Conservation (phyloP, 2,797 vertebrate genomes). For the Numenius phaeopus region DNA sequence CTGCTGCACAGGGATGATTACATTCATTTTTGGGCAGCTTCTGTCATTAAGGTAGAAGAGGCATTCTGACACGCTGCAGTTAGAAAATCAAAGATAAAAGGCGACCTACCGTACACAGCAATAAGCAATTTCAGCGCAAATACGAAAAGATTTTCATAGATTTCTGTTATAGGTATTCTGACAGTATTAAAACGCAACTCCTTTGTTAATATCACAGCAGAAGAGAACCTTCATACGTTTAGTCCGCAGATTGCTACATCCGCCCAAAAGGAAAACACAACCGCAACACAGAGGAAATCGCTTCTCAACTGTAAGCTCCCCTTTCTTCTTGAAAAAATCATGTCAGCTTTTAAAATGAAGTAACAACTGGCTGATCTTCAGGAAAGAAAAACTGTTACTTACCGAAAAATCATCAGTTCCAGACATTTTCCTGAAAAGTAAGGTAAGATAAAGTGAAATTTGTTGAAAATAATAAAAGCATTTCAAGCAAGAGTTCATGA, state of each 20-base stretch:
- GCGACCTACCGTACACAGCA: neutral
- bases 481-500: neutral
- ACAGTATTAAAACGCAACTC: neutral
- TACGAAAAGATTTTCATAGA: neutral
- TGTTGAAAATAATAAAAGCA: slow-evolving; percentile 43
- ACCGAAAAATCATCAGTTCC: slow-evolving; percentile 85
- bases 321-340: neutral
- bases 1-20: neutral
- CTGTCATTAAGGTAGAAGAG: neutral
- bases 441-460: slow-evolving; percentile 64
- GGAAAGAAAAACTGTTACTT: slow-evolving; percentile 75
- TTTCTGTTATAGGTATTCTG: neutral
- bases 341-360: neutral
- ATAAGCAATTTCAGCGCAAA: neutral
- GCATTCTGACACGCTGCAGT: neutral
- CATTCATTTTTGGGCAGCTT: neutral
- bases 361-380: slow-evolving; percentile 2
- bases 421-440: slow-evolving; percentile 84
- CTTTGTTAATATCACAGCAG: neutral
- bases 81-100: neutral
- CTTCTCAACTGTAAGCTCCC: neutral
- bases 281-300: neutral
- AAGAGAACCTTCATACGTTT: neutral
- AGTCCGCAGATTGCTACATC: neutral
- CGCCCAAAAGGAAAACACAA: neutral